Base-by-base conservation (phyloP, 64 coral and sea anemone genomes). In the Montipora sp. region DNA sequence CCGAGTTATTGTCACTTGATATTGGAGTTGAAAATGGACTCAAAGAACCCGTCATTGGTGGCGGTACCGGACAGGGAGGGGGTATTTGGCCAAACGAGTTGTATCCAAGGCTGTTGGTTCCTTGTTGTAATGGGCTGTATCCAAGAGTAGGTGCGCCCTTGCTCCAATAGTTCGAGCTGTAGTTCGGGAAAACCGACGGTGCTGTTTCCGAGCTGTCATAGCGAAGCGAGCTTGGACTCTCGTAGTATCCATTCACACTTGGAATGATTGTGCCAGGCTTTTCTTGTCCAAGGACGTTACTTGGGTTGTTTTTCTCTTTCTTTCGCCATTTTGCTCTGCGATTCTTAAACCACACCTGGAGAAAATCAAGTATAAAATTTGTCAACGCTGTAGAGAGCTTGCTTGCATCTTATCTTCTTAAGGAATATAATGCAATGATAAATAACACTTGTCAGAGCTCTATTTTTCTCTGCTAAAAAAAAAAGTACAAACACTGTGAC, bases 281-380 rank as follows among this genome's bases (percentile, higher is more conserved):
- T 12, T 97, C 95, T 84, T 94, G 95, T 61, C 92, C 92, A 47
- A 94, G 95, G 27, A 93, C 87, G 23, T 88, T 87, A 9, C 94
- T 88, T 16, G 91, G 94, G 20, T 93, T 99, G 51, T 99, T 99
- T 73, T 96, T 96, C 68, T 99, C 98, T 75, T 96, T 99, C 78
- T 99, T 99, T 77, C 98, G 88, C 98, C 98, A 99, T 85, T 99
- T 99, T 51, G 98, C 98, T 72, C 98, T 79, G 63, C 98, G 83
- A 59, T 99, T 99, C 70, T 99, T 99, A 68, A 99, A 99, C 94
- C 98, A 99, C 45, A 99, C 98, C 98, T 99, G 75, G 6, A 75
- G 14, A 63, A 63, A 71, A 79, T 79, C 47, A 59, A 76, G 88
- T 78, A 88, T 59, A 59, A 22, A 12, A 71, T 8, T 5, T 80